Evolutionary conservation across 2,113 vertebrate species (phyloP).

Genomic region (Sinocyclocheilus rhinocerous): DNA sequence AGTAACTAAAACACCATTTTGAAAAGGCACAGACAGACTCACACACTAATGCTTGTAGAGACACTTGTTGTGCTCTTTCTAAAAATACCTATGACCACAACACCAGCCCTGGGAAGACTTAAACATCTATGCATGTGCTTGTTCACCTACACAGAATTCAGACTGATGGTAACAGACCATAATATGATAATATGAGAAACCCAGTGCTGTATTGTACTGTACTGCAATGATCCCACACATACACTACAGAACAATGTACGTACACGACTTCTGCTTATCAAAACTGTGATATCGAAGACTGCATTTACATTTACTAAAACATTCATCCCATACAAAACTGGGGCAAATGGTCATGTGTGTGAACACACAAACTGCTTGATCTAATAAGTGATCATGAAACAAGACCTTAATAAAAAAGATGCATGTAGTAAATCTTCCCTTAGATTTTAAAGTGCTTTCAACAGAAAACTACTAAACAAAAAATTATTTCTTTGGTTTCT

Average conservation of each 20-base stretch:
- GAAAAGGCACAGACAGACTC: neutral
- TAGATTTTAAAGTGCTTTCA: neutral
- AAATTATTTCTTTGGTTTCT: too few species aligned
- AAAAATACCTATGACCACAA: slow-evolving; percentile 27
- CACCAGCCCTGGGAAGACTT: neutral
- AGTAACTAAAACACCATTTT: neutral
- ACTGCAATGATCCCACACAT: neutral
- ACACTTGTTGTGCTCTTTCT: slow-evolving; percentile 6
- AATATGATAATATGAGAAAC: neutral
- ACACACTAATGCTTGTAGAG: neutral
- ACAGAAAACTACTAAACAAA: neutral
- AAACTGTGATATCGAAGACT: neutral
- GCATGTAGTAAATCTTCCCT: neutral
- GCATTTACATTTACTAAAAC: slow-evolving; percentile 7
- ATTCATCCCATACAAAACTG: neutral
- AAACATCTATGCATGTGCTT: neutral
- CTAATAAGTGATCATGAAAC: neutral
- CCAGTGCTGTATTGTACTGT: neutral
- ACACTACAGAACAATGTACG: neutral
- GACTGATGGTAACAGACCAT: neutral
- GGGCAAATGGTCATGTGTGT: neutral
- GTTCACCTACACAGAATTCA: neutral
- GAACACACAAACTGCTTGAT: neutral
- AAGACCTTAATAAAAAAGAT: neutral
- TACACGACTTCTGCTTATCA: neutral